Evolutionary conservation across 2,888 invertebrate species (phyloP).

Genomic region (Diadromus collaris): DNA sequence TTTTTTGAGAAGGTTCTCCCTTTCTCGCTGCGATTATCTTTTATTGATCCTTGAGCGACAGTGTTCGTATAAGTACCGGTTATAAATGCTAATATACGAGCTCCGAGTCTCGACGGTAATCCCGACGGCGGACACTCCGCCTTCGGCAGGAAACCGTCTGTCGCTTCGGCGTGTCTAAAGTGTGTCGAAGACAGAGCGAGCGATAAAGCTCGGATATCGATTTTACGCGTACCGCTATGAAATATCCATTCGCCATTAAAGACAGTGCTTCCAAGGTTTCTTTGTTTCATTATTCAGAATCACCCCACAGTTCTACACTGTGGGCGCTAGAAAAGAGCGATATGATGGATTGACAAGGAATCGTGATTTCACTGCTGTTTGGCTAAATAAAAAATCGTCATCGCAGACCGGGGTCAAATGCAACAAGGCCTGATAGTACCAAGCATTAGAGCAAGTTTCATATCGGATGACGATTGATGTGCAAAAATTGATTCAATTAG

Average conservation of each 20-base stretch:
- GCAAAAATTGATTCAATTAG: not conserved
- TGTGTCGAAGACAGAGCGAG: slow-evolving; percentile 32
- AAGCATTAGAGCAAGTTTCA: not conserved
- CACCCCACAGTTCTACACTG: slow-evolving; percentile 7
- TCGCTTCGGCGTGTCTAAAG: slow-evolving; percentile 55
- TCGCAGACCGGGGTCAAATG: not conserved
- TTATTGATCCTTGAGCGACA: slow-evolving; percentile 64
- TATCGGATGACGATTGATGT: not conserved
- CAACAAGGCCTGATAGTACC: not conserved
- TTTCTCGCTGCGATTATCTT: slow-evolving; percentile 66
- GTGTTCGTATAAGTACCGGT: slow-evolving; percentile 62
- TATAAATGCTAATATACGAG: slow-evolving; percentile 76
- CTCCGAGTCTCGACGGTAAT: slow-evolving; percentile 30
- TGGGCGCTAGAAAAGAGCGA: slow-evolving; percentile 19
- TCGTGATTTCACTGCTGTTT: slow-evolving; percentile 16
- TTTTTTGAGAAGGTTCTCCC: not conserved
- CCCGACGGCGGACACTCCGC: slow-evolving; percentile 12
- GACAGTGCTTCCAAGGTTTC: not conserved
- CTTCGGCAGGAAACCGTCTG: slow-evolving; percentile 24
- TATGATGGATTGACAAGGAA: slow-evolving; percentile 40
- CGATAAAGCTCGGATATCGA: slow-evolving; percentile 56
- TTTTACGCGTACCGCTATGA: slow-evolving; percentile 54
- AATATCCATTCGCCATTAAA: slow-evolving; percentile 56
- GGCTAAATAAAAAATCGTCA: slow-evolving; percentile 25
- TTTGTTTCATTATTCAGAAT: slow-evolving; percentile 28